These are phyloP conservation scores for Acridotheres tristis DNA, from an alignment of 2,797 vertebrate genomes.

Conservation along the genomic window DNA sequence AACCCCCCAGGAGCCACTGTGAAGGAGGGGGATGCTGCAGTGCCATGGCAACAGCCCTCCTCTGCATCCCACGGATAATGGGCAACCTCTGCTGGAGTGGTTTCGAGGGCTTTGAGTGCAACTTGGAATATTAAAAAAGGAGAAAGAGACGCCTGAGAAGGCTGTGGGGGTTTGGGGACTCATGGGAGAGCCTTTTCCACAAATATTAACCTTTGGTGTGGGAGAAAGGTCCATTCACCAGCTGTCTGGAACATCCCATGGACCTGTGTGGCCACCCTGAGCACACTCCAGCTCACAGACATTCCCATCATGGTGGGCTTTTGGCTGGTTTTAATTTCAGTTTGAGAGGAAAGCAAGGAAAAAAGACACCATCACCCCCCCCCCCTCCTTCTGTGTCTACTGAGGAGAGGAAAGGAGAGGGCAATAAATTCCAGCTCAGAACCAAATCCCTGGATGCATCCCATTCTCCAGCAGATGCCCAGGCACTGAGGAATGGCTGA, in stretches of 20 bases:
- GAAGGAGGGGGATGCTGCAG: neutral
- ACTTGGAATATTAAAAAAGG: neutral
- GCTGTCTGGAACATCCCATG: neutral
- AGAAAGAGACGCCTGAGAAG: neutral
- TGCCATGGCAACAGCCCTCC: conserved; percentile 24
- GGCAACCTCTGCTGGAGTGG: neutral
- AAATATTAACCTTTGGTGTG: neutral
- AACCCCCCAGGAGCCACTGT: rapidly evolving
- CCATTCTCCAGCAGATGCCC: neutral
- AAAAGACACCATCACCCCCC: neutral
- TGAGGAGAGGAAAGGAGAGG: neutral
- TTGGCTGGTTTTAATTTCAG: neutral
- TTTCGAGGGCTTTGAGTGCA: neutral
- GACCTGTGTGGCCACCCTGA: neutral
- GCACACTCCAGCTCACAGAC: neutral
- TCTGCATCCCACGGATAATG: neutral
- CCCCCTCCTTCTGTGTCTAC: neutral
- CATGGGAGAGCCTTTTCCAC: neutral
- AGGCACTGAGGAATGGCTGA: neutral
- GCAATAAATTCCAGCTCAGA: neutral
- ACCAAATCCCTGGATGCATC: neutral
- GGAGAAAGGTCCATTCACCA: neutral
- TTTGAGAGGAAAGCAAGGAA: neutral
- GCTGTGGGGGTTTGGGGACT: neutral
- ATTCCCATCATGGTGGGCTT: neutral